Percentiles rank a stretch among this genome's conserved stretches.
These are phyloP conservation scores for Ovis canadensis DNA, from an alignment of 2,113 vertebrate genomes.

Conservation along the genomic window DNA sequence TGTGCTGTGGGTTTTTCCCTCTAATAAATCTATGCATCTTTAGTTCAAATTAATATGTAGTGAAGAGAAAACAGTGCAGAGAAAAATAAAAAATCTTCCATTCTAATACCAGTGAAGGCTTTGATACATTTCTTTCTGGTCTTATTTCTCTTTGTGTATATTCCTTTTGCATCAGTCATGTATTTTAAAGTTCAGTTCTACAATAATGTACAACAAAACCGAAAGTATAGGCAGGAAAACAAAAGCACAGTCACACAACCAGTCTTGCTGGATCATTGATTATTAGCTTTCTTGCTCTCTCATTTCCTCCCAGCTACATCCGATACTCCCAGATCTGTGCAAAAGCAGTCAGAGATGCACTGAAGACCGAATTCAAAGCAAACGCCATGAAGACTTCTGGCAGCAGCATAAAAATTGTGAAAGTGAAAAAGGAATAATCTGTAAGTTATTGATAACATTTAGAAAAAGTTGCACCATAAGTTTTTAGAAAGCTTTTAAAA, in stretches of 20 bases:
- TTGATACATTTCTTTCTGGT: background rate
- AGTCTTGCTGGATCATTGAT: background rate
- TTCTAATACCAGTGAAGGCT: background rate
- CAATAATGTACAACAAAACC: background rate
- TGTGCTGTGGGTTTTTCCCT: background rate
- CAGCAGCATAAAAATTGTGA: slow-evolving; percentile 84
- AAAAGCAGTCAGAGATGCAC: slow-evolving; percentile 85
- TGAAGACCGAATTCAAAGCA: slow-evolving; percentile 87
- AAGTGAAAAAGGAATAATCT: slow-evolving; percentile 83
- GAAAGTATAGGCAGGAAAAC: background rate
- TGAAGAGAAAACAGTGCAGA: background rate
- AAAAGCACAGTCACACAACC: background rate
- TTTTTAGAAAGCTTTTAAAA: background rate
- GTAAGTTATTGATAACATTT: slow-evolving; percentile 72
- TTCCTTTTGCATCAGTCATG: background rate
- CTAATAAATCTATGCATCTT: background rate
- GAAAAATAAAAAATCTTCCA: background rate
- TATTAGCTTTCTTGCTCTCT: background rate
- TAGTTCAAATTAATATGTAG: background rate
- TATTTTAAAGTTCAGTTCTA: background rate
- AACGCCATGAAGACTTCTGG: slow-evolving; percentile 84
- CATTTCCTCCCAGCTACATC: slow-evolving; percentile 84
- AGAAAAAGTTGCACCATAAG: background rate
- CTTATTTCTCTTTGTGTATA: background rate
- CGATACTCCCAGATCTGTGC: slow-evolving; percentile 95